Percentiles rank a stretch among this genome's conserved stretches.
Evolutionary conservation across 2,113 vertebrate genomes (phyloP).

Genomic region (Silurus asotus): DNA sequence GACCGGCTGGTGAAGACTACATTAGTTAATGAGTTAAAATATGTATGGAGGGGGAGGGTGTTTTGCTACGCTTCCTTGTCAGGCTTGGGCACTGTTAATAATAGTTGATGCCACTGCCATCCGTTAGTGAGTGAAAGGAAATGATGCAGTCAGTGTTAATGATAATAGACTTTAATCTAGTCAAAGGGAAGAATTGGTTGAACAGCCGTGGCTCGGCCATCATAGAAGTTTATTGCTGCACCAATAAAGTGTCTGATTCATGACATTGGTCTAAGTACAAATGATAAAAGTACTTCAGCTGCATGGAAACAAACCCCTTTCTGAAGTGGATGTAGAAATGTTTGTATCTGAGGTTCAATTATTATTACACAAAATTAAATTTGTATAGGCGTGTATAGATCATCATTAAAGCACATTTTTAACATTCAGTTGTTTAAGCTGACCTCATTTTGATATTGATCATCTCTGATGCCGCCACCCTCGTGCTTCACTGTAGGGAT

Average conservation of each 20-base stretch:
- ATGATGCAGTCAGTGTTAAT: slow-evolving; percentile 20
- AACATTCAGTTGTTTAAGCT: neutral
- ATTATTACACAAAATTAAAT: too few relatives aligned
- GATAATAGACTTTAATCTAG: slow-evolving; percentile 19
- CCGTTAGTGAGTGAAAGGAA: neutral
- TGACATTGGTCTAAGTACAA: neutral
- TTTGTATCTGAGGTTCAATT: too few relatives aligned
- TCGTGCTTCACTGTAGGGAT: neutral
- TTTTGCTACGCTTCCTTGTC: neutral
- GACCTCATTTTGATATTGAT: neutral
- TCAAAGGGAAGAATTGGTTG: neutral
- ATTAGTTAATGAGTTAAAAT: neutral
- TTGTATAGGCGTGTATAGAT: too few relatives aligned
- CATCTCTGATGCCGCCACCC: neutral
- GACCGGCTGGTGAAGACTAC: neutral
- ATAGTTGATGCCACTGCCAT: slow-evolving; percentile 7
- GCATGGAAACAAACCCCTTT: neutral
- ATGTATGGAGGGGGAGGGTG: neutral
- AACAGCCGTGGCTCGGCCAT: slow-evolving; percentile 12
- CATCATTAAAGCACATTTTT: neutral
- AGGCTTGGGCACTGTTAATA: neutral
- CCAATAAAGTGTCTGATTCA: neutral
- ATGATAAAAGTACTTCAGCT: neutral
- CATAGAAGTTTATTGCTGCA: neutral
- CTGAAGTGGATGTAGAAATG: too few relatives aligned